Evolutionary conservation across 2,797 vertebrate species (phyloP).

Genomic region (Vultur gryphus): DNA sequence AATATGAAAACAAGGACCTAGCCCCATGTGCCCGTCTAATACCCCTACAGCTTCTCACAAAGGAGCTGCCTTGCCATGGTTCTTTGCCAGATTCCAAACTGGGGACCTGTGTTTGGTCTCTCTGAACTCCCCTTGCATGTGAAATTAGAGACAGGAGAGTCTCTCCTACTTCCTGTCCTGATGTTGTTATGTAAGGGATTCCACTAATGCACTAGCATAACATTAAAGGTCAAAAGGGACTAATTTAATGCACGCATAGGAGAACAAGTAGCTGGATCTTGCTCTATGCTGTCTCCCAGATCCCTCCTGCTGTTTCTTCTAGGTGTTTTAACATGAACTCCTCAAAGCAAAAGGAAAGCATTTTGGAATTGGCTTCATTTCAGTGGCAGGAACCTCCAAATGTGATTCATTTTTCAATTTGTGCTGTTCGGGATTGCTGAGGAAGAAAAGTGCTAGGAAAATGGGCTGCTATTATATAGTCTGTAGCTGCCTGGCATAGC

Average conservation of each 20-base stretch:
- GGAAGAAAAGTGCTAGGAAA: not conserved
- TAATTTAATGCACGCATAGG: not conserved
- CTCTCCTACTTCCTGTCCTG: not conserved
- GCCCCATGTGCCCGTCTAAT: not conserved
- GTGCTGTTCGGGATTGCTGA: not conserved
- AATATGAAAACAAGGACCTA: not conserved
- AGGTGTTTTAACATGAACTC: not conserved
- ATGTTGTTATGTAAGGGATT: slow-evolving; percentile 8
- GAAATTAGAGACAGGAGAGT: slow-evolving; percentile 4
- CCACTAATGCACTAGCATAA: not conserved
- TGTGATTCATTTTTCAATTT: not conserved
- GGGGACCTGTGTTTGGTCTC: not conserved
- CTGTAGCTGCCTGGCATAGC: not conserved
- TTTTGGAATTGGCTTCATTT: not conserved
- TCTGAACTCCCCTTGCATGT: not conserved
- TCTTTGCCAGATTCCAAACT: not conserved
- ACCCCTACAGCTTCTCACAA: not conserved
- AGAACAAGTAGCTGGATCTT: not conserved
- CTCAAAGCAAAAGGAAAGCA: not conserved
- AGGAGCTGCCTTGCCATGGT: not conserved
- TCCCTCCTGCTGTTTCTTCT: not conserved
- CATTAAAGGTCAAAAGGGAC: not conserved
- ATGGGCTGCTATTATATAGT: not conserved
- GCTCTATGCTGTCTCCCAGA: not conserved
- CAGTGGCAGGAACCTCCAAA: not conserved